These are phyloP conservation scores for Oreohelix idahoensis DNA, from an alignment of 1,140 invertebrate species.

Conservation along the genomic window DNA sequence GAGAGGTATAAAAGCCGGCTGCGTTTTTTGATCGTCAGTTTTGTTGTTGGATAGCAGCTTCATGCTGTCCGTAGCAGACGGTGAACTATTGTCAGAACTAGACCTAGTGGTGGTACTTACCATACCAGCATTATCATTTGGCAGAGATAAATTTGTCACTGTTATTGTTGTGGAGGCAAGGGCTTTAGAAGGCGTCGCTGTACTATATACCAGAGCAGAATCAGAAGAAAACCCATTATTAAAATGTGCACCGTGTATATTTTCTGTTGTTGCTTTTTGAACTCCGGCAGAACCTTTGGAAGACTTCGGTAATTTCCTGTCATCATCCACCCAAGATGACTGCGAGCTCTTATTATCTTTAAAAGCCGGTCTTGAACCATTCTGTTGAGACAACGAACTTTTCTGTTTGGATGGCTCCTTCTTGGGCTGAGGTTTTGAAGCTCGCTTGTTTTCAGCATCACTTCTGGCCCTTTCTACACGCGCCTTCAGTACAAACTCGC, in stretches of 20 bases:
- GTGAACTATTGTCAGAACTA: neutral
- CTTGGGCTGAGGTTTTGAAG: neutral
- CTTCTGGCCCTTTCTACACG: conserved; percentile 15
- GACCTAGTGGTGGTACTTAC: neutral
- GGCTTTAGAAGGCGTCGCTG: neutral
- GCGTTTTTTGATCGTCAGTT: conserved; percentile 46
- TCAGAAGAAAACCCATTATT: conserved; percentile 18
- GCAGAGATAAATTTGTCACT: neutral
- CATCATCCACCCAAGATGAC: neutral
- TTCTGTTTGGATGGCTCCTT: neutral
- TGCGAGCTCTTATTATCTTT: neutral
- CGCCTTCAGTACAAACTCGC: neutral
- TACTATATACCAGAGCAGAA: neutral
- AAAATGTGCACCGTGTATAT: neutral
- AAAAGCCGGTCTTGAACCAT: neutral
- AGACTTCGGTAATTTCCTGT: neutral
- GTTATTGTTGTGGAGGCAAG: neutral
- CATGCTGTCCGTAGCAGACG: conserved; percentile 46
- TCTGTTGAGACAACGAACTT: neutral
- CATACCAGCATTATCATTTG: neutral
- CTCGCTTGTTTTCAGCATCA: neutral
- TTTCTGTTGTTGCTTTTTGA: neutral
- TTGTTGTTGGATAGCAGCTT: conserved; percentile 46
- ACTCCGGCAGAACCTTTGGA: neutral
- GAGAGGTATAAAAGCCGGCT: neutral